A percentile compares a stretch with the other conserved stretches of the same genome.
These are phyloP conservation scores for Leptinotarsa lineolata DNA, from an alignment of 1,140 invertebrate genomes.

Conservation along the genomic window DNA sequence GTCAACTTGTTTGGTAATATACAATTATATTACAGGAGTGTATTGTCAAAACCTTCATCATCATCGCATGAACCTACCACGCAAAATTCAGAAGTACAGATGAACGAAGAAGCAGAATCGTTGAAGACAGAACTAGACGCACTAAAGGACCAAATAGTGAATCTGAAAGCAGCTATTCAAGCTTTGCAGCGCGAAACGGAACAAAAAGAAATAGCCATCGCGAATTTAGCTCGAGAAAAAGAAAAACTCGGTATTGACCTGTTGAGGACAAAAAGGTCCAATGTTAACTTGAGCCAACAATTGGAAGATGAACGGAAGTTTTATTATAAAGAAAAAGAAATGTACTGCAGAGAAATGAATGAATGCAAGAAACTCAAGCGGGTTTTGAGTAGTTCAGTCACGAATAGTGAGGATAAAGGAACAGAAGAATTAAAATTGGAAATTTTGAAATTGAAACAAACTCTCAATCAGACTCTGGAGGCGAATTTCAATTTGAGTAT, in stretches of 20 bases:
- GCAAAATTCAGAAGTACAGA: slow-evolving; percentile 20
- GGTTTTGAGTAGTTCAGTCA: slow-evolving; percentile 35
- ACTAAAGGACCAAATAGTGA: slow-evolving; percentile 48
- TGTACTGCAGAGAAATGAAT: slow-evolving; percentile 53
- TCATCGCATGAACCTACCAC: slow-evolving; percentile 30
- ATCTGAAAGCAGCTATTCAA: slow-evolving; percentile 46
- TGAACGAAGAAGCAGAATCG: slow-evolving; percentile 30
- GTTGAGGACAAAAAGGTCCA: slow-evolving; percentile 47
- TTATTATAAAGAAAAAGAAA: slow-evolving; percentile 53
- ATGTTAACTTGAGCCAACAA: slow-evolving; percentile 47
- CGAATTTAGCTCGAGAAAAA: slow-evolving; percentile 46
- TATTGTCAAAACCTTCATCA: slow-evolving; percentile 36
- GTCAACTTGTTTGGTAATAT: slow-evolving; percentile 17
- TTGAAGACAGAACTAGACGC: slow-evolving; percentile 41
- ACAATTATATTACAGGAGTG: slow-evolving; percentile 30
- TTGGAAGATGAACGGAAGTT: slow-evolving; percentile 52
- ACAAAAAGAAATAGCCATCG: slow-evolving; percentile 48
- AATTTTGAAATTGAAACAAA: slow-evolving; percentile 46
- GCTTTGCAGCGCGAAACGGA: slow-evolving; percentile 46
- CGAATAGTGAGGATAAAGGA: slow-evolving; percentile 19
- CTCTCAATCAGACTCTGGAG: slow-evolving; percentile 52
- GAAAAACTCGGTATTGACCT: slow-evolving; percentile 48
- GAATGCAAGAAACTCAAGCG: slow-evolving; percentile 49
- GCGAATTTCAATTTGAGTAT: slow-evolving; percentile 55
- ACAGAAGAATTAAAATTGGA: slow-evolving; percentile 41